These are phyloP conservation scores for Chloromyia formosa DNA, from an alignment of 2,888 invertebrate species.

Conservation along the genomic window DNA sequence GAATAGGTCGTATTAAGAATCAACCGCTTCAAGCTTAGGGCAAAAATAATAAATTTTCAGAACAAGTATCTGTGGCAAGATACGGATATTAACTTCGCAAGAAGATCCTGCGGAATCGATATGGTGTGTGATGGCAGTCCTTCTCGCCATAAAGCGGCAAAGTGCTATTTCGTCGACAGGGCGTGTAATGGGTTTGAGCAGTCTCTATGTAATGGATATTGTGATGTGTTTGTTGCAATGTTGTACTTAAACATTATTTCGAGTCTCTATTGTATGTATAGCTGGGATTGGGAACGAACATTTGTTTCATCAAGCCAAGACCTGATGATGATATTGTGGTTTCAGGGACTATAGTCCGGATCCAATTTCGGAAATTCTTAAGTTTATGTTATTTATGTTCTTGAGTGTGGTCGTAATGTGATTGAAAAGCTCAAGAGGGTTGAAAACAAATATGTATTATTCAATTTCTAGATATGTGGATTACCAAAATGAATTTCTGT, in stretches of 20 bases:
- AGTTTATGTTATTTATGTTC: neutral
- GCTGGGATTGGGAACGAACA: constrained; percentile 6
- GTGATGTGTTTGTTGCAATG: neutral
- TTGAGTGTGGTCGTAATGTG: neutral
- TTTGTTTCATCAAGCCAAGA: neutral
- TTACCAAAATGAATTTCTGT: too few relatives aligned
- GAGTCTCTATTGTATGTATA: neutral
- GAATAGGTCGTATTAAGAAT: constrained; percentile 16
- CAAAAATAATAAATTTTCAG: neutral
- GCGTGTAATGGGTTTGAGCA: neutral
- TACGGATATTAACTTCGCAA: neutral
- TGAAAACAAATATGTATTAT: too few relatives aligned
- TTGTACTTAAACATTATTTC: neutral
- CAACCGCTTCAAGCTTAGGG: neutral
- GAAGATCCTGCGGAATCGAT: neutral
- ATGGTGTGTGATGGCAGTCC: neutral
- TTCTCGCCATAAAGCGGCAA: neutral
- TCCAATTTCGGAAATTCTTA: neutral
- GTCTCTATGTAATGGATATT: neutral
- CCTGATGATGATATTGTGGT: too few relatives aligned
- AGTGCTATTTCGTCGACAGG: neutral
- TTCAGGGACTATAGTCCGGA: neutral
- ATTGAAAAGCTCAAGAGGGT: too few relatives aligned
- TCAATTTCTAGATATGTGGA: too few relatives aligned
- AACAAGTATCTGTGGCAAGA: neutral